Base-by-base conservation (phyloP, 1,140 invertebrate genomes). In the Odontomachus brunneus region DNA sequence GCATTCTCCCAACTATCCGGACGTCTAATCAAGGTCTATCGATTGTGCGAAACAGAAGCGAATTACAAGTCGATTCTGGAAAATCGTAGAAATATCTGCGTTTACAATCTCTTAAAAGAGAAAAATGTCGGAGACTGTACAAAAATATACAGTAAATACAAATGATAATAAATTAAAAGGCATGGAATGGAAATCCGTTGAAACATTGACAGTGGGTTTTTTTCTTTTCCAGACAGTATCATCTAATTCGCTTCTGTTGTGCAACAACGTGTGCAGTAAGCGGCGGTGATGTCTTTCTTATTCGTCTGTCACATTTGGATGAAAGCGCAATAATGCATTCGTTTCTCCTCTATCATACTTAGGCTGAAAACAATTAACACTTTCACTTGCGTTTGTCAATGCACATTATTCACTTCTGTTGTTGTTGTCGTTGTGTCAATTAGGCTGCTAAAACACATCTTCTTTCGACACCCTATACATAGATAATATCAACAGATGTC, bases 181-280 rank as follows among this genome's bases (percentile, higher is more conserved):
- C 12, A 11, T 29, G n/a, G 57, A 53, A 51, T 78, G 12, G 3
- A 49, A 69, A 44, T 57, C n/a, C 11, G 15, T n/a, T n/a, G n/a
- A n/a, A n/a, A n/a, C n/a, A n/a, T n/a, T n/a, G n/a, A n/a, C n/a
- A n/a, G n/a, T n/a, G n/a, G n/a, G n/a, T n/a, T n/a, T n/a, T 44
- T 44, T 44, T 11, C 38, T 44, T 71, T 80, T 57, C 22, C 44
- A 38, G 26, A 48, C 22, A n/a, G 2, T n/a, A n/a, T 71, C 48
- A 53, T 33, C 29, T 55, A 82, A 82, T 75, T 51, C 29, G 55
- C 55, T 71, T 62, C 55, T 73, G 38, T 44, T 88, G 88, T 89
- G 86, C 84, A 17, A 80, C 84, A 17, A 80, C 60, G 66, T 80
- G 66, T 67, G 74, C 75, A 88, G 86, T 67, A 88, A 88, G 84